Evolutionary conservation across 1,140 invertebrate genomes (phyloP).

Genomic region (Drosophila nikananu): DNA sequence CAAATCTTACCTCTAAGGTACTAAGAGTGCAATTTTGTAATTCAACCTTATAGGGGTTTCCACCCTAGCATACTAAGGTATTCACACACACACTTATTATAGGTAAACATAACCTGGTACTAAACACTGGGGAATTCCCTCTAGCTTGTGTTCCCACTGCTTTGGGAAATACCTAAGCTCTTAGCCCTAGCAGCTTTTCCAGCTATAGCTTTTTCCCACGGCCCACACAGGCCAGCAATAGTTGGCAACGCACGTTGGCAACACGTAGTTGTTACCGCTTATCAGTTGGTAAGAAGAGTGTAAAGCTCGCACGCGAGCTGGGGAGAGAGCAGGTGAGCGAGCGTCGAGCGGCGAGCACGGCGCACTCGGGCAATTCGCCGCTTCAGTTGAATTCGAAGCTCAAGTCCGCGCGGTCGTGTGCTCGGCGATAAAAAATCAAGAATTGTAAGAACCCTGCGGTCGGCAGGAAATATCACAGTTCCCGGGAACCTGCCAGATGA

Average conservation of each 20-base stretch:
- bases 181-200: constrained; percentile 21
- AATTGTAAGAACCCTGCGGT: not conserved
- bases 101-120: no score
- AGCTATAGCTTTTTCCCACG: constrained; percentile 32
- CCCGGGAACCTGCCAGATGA: constrained; percentile 15
- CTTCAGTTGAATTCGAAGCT: constrained; percentile 64
- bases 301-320: constrained; percentile 19
- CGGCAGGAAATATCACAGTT: constrained; percentile 25
- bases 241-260: constrained; percentile 43
- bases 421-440: constrained; percentile 10
- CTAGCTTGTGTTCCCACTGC: constrained; percentile 12
- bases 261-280: constrained; percentile 30
- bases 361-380: constrained; percentile 53
- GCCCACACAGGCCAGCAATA: constrained; percentile 9
- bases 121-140: constrained; percentile 20
- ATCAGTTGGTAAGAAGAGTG: constrained; percentile 48
- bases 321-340: constrained; percentile 4
- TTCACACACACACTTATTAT: not conserved
- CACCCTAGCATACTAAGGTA: not conserved
- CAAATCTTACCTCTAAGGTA: no score
- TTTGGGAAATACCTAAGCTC: constrained; percentile 1
- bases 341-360: constrained; percentile 1
- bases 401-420: constrained; percentile 51
- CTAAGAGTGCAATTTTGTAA: no score
- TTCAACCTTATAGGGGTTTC: not conserved